Base-by-base conservation (phyloP, 2,797 vertebrate species). In the Anableps anableps region DNA sequence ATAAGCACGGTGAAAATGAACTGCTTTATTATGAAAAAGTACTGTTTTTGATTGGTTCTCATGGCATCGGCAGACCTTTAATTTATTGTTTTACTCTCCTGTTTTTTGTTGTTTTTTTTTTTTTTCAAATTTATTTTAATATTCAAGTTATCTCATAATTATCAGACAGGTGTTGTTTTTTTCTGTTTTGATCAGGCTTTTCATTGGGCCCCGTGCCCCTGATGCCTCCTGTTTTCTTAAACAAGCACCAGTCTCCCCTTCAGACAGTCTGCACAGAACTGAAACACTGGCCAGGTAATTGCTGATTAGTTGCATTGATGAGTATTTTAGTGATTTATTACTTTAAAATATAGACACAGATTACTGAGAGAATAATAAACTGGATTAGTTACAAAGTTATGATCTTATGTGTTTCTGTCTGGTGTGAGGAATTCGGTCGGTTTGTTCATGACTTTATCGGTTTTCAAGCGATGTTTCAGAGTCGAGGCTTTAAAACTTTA, bases 401-500 rank as follows among this genome's bases (percentile, higher is more conserved):
- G 66, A n/a, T 58, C 10, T 13, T 5, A 17, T 13, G 53, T 58
- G 38, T 77, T 76, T 10, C 53, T 68, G 74, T 72, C 23, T 9
- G 17, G 6, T 29, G 2, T 70, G 83, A 72, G 16, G 8, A 75
- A 74, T 43, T 41, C 1, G 50, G 23, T 2, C 48, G 23, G 14
- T 11, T 53, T 71, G 60, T 50, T 50, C 58, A 48, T 26, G 45
- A 72, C 43, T 47, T 38, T 53, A 4, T 77, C 2, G 45, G 72
- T 21, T 80, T 50, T 34, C 19, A 95, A 95, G 98, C 96, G 85
- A 96, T 95, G 77, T 79, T 97, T 88, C 98, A 97, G 85, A 96
- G 92, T 84, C 95, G 98, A 88, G 96, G 96, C 77, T 99, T 99
- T 95, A 99, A 99, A 94, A 99, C 98, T 19, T 93, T 99, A 85